Evolutionary conservation across 2,888 invertebrate species (phyloP).

Genomic region (Monoplex corrugatus): DNA sequence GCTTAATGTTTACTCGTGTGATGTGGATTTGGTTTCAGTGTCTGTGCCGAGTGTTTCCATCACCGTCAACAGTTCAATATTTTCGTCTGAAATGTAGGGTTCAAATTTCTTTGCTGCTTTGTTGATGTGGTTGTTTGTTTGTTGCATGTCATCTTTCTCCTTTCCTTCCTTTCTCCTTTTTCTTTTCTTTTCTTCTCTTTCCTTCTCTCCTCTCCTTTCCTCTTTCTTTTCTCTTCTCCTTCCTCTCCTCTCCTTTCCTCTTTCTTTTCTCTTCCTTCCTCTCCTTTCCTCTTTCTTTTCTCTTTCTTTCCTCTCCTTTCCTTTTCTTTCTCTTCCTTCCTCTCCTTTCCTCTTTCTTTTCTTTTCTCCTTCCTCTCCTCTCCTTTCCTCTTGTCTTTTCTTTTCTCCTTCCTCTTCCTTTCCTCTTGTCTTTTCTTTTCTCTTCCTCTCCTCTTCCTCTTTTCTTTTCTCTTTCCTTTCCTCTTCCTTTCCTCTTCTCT

Average conservation of each 20-base stretch:
- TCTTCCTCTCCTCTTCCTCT: not conserved
- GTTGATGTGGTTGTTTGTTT: too few species aligned
- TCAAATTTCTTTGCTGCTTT: too few species aligned
- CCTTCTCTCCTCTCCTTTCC: not conserved
- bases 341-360: not conserved
- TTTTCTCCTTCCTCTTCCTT: not conserved
- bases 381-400: not conserved
- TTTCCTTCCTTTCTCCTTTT: not conserved
- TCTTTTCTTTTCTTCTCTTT: not conserved
- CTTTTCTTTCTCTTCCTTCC: not conserved
- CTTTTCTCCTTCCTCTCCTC: not conserved
- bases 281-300: not conserved
- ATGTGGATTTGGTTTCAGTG: too few species aligned
- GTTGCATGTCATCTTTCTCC: too few species aligned
- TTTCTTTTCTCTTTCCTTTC: not conserved
- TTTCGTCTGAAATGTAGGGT: too few species aligned
- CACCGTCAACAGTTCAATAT: too few species aligned
- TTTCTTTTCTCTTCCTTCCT: not conserved
- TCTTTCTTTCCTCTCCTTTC: too few species aligned
- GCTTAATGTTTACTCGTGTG: too few species aligned
- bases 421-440: not conserved
- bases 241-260: not conserved
- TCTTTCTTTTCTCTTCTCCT: not conserved
- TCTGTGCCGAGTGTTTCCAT: too few species aligned
- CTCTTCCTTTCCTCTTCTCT: too few species aligned